Base-by-base conservation (phyloP, 2,888 invertebrate species). In the Dryadula phaetusa region DNA sequence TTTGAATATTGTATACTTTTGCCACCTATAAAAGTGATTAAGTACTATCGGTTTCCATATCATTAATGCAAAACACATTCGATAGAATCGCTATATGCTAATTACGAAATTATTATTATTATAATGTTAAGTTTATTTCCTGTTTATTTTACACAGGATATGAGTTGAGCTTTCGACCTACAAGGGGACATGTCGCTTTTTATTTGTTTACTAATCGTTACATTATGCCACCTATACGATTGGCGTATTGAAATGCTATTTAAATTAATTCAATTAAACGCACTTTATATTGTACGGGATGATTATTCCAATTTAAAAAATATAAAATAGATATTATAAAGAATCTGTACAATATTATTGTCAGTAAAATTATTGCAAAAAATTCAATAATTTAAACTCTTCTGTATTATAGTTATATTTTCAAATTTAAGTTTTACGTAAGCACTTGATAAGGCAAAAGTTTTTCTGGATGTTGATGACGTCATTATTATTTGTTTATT, bases 111-210 rank as follows among this genome's bases (percentile, higher is more conserved):
- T 76, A 77, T 70, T 76, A 77, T 76, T 78, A 77, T 78, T 67
- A 66, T 66, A 75, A 75, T 75, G 73, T 77, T 73, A 75, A 77
- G 75, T 74, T 72, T 73, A 75, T 80, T 82, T 82, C 82, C 82
- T 82, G 82, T 79, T 79, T 64, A 65, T 42, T 44, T 58, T 65
- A 62, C 52, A 62, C 47, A 54, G 65, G 62, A 69, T 62, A 42
- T 37, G 28, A 52, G 37, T 47, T 47, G 44, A 62, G 65, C 56
- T 65, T 67, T 67, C 52, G 67, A 62, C 62, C 44, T 60, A 66
- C 16, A 32, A 52, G 16, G 53, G 63, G 53, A 52, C 63, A 44
- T 16, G 18, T 37, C 14, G 52, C 22, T 60, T 61, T 64, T 44
- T 49, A 58, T 40, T 37, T 63, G 52, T 44, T 61, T 62, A 46